Evolutionary conservation across 2,888 invertebrate species (phyloP), one percentile per base, ranked within the genome.

Genomic region (Eutolmus rufibarbis): DNA sequence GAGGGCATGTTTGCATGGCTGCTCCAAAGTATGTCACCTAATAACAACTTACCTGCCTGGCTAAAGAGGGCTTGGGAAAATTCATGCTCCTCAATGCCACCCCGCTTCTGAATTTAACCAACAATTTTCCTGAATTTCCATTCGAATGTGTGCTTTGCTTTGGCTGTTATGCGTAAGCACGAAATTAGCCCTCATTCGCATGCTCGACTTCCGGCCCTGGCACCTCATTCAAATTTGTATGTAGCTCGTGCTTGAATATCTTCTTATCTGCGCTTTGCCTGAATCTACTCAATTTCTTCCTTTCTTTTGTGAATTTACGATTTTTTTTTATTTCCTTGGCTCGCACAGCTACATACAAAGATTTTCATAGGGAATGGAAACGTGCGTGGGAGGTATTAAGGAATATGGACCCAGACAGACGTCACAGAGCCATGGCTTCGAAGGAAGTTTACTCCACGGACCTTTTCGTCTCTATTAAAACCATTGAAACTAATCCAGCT

Each of bases 161-260:
- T 85, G 74, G 46, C 28, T 74, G 74, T 85, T 85, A 85, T 85
- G 85, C 85, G 85, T 85, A 85, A 85, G 85, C 74, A 85, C 85
- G 74, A 85, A 85, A 85, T 85, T 85, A 85, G 85, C 74, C 74
- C 85, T 85, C 74, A 85, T 74, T 74, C 74, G 57, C 74, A 85
- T 85, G 74, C 85, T 56, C 57, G 37, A 34, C 66, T 66, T 66
- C 66, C 66, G 46, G 34, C 37, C 46, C 66, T 12, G n/a, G 66
- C 82, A 84, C 82, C 82, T 57, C 43, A 74, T 85, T 37, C 43
- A 43, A 74, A 85, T 74, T 85, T 85, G 85, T 74, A 74, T 43
- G 40, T 46, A 57, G 23, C 34, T 85, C 74, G 85, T 85, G 85
- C 85, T 57, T 28, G 85, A 31, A 85, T 34, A 46, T 85, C 84